Conservation (phyloP, 2,797 vertebrate species). For the Sciurus carolinensis region DNA sequence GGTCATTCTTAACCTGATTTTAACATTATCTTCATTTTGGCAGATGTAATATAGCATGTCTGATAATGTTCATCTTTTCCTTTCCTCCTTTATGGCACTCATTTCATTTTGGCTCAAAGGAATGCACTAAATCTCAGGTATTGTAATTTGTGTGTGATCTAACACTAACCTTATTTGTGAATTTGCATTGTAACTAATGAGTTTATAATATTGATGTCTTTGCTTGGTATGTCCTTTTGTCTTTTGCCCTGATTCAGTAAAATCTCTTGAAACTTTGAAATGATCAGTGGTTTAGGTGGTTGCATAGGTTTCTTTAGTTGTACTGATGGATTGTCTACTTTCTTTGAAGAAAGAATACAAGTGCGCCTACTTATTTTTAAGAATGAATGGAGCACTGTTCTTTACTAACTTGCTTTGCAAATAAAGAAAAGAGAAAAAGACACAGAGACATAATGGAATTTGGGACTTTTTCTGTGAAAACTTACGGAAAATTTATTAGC, state of each 20-base stretch:
- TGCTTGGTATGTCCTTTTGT: constrained; percentile 72
- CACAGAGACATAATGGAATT: background rate
- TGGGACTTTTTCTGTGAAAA: background rate
- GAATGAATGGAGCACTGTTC: background rate
- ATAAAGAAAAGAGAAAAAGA: constrained; percentile 32
- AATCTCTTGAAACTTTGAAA: background rate
- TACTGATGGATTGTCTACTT: background rate
- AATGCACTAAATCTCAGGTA: constrained; percentile 99
- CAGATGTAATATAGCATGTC: constrained; percentile 90
- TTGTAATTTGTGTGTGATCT: constrained; percentile 92
- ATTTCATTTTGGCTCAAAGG: constrained; percentile 96
- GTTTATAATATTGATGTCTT: constrained; percentile 69
- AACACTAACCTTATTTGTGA: constrained; percentile 84
- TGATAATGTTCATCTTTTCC: constrained; percentile 97
- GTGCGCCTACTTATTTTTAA: background rate
- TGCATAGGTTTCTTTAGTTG: background rate
- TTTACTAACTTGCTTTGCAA: constrained; percentile 50
- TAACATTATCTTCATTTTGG: constrained; percentile 88
- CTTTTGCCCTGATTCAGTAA: constrained; percentile 39
- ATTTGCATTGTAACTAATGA: constrained; percentile 85
- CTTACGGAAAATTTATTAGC: constrained; percentile 20
- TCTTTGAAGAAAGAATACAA: background rate
- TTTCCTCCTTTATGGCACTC: constrained; percentile 95
- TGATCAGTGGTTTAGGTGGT: background rate
- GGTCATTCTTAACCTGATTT: constrained; percentile 83